A percentile compares a stretch with the other conserved stretches of the same genome.
Evolutionary conservation across 1,140 invertebrate genomes (phyloP).

Genomic region (Lasioglossum albipes): DNA sequence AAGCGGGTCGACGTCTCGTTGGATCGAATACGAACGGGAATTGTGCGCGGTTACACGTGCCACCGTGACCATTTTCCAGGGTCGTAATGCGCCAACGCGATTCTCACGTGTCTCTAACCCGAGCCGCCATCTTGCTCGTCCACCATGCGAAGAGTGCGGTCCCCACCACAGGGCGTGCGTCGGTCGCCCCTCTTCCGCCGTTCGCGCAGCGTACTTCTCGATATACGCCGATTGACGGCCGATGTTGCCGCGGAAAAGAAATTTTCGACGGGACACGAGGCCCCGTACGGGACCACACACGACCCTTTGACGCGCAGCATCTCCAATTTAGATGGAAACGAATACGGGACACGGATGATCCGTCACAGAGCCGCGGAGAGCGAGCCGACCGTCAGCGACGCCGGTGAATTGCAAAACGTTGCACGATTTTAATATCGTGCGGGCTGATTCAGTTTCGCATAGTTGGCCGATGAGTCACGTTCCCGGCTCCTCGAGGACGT

Average conservation of each 20-base stretch:
- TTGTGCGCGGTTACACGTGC: background rate
- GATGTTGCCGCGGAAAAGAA: constrained; percentile 38
- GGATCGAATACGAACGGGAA: background rate
- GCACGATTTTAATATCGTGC: constrained; percentile 48
- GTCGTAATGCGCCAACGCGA: constrained; percentile 24
- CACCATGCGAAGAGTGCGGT: constrained; percentile 53
- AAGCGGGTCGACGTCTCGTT: background rate
- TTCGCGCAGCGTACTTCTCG: constrained; percentile 35
- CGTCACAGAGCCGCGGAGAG: background rate
- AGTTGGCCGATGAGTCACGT: constrained; percentile 52
- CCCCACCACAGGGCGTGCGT: constrained; percentile 37
- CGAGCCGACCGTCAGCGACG: background rate
- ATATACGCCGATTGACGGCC: constrained; percentile 37
- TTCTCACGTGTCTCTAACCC: constrained; percentile 54
- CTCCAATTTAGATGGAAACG: constrained; percentile 38
- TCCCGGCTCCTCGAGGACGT: constrained; percentile 22
- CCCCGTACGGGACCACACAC: constrained; percentile 7
- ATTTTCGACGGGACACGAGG: constrained; percentile 1
- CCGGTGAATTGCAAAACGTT: constrained; percentile 48
- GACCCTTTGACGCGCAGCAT: constrained; percentile 22
- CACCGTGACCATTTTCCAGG: constrained; percentile 1
- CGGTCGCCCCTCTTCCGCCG: constrained; percentile 26
- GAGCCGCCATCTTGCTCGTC: constrained; percentile 57
- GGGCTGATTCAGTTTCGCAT: constrained; percentile 57
- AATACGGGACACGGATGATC: constrained; percentile 12